Evolutionary conservation across 2,797 vertebrate species (phyloP).

Genomic region (Poeciliopsis paucimaculata): DNA sequence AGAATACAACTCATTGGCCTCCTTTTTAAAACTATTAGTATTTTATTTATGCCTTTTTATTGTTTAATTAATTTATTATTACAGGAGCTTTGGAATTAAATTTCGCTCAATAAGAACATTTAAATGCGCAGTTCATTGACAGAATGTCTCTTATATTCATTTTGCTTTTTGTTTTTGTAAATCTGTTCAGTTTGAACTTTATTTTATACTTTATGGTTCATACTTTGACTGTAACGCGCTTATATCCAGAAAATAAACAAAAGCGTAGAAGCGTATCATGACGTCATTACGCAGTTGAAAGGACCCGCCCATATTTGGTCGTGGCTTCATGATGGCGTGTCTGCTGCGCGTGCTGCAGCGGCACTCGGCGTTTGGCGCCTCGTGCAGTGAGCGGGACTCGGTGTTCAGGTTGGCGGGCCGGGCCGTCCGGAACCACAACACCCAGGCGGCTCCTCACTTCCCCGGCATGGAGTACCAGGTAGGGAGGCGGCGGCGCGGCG

Average conservation of each 20-base stretch:
- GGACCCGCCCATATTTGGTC: slow-evolving; percentile 62
- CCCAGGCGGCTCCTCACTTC: slow-evolving; percentile 67
- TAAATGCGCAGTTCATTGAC: no score
- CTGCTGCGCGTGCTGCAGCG: slow-evolving; percentile 49
- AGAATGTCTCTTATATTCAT: no score
- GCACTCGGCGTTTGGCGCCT: slow-evolving; percentile 41
- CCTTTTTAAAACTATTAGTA: background rate
- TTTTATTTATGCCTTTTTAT: background rate
- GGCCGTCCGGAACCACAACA: slow-evolving; percentile 60
- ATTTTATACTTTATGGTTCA: no score
- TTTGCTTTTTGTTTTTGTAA: no score
- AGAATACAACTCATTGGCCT: no score
- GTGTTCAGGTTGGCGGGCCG: slow-evolving; percentile 9
- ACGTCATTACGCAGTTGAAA: slow-evolving; percentile 7
- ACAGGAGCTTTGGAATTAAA: no score
- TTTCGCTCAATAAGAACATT: no score
- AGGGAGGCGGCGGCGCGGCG: background rate
- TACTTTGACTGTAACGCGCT: no score
- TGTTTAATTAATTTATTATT: no score
- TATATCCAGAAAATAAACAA: no score
- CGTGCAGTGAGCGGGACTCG: slow-evolving; percentile 33
- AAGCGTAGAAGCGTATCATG: background rate
- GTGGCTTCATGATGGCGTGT: slow-evolving; percentile 64
- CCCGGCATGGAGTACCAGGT: slow-evolving; percentile 84
- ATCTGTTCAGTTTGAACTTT: no score